Evolutionary conservation across 1,140 invertebrate species (phyloP), one percentile per base, ranked within the genome.

Genomic region (Ladona fulva): DNA sequence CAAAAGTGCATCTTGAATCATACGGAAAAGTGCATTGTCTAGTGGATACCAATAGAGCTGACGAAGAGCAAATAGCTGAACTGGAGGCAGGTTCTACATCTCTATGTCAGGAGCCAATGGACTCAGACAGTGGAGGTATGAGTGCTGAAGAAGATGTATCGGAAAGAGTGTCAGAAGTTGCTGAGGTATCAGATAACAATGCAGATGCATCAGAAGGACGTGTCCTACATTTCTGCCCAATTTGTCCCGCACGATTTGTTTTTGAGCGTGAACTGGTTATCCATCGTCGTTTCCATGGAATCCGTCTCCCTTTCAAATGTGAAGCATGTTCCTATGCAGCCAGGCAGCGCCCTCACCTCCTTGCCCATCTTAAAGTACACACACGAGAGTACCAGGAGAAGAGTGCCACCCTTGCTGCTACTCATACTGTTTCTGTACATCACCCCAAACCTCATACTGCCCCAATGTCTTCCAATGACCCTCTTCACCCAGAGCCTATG

Each of bases 351-450:
- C 86, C 87, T 0, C 89, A 94, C 82, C 84, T 96, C 12, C 82
- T 88, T n/a, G 88, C 90, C 6, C 95, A 96, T 84, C 85, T 88
- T 3, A 89, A 90, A 80, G 93, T 95, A 0, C 95, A 97, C 83
- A 90, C 91, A 6, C 87, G 89, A 8, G 92, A 95, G 80, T 96
- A 96, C 84, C 90, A 95, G 84, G 89, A 93, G 74, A 89, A 92
- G 81, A 94, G 92, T 1, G 90, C 90, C 82, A 87, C 89, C 79
- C 84, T 95, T 29, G 87, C 92, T 77, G 87, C 88, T n/a, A 85
- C 90, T 25, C 91, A 93, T 79, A 87, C 86, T 19, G 87, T 88
- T 66, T 90, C 91, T 79, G 83, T 88, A 0, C 84, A 89, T 42
- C 87, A 91, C 82, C 88, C 88, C 52, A 88, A 89, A 73, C 92